Base-by-base conservation (phyloP, 2,888 invertebrate genomes). In the Dynastes tityus region DNA sequence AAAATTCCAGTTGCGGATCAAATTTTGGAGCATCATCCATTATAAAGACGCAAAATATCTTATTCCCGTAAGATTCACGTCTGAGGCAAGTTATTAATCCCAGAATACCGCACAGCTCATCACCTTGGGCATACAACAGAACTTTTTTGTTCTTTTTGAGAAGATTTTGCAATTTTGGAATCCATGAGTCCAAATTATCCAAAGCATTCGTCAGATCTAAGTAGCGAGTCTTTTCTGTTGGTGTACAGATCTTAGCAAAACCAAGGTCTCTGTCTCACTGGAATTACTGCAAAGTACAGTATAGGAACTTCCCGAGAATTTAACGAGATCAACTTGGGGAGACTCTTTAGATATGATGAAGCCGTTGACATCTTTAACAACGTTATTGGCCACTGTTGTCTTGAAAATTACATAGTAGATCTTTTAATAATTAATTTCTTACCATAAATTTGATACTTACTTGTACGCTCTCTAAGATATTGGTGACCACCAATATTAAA, bases 31-130 rank as follows among this genome's bases (percentile, higher is more conserved):
- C 94, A 70, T 90, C 70, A 9, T 76, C 74, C 82, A 93, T 92
- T 79, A 91, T 87, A n/a, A 93, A 89, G 5, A 95, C 87, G 76
- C 93, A 92, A 74, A 90, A 90, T 0, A 93, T 89, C 0, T 91
- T 87, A 82, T 92, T 87, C 2, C 88, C 87, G 70, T 91, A 91
- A 0, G 91, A 90, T 86, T 98, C 97, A 83, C 91, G 94, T 79
- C 95, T 91, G 37, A 98, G 87, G 87, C 98, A 98, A 84, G 97
- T 97, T 0, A 96, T 92, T 76, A 98, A 89, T n/a, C 98, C 99
- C 84, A 94, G 87, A 0, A 98, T 90, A 13, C 99, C 99, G 85
- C 92, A 95, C 8, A 93, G 89, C 1, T 91, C 90, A 77, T 94
- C 93, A 81, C 92, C 91, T 86, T 94, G 92, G 1, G 93, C 90